A percentile compares a stretch with the other conserved stretches of the same genome.
phyloP scores from a whole-genome alignment of 2,888 invertebrate species.

The Fragum fragum region DNA sequence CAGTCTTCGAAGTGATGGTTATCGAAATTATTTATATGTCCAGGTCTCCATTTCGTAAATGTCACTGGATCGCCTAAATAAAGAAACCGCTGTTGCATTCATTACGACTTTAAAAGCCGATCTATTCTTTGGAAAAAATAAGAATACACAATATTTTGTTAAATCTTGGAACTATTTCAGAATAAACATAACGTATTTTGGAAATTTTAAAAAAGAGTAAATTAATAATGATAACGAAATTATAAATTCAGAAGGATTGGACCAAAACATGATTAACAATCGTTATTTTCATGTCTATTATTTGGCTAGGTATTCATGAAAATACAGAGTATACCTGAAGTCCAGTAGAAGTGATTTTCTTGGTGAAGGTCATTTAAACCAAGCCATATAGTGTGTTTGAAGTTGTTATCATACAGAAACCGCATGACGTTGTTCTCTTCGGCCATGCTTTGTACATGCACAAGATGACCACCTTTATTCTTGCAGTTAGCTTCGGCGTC shows the following conservation, averaged over 20 bases:
- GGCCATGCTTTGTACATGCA: conserved; percentile 20
- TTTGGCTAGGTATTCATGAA: no score
- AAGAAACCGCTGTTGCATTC: no score
- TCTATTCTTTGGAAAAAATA: no score
- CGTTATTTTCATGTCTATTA: no score
- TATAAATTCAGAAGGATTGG: no score
- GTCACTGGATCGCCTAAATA: conserved; percentile 19
- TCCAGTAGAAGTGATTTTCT: conserved; percentile 32
- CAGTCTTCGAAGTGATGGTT: conserved; percentile 33
- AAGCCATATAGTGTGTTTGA: conserved; percentile 30
- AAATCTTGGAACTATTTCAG: no score
- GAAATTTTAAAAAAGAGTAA: no score
- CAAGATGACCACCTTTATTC: conserved; percentile 24
- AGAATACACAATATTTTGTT: no score
- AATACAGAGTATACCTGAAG: conserved; percentile 27
- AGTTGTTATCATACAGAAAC: conserved; percentile 24
- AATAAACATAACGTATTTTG: no score
- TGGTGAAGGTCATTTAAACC: conserved; percentile 19
- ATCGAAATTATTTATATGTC: conserved; percentile 22
- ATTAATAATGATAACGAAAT: no score
- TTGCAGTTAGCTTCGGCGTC: conserved; percentile 8
- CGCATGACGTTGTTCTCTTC: conserved; percentile 34
- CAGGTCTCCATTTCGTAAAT: conserved; percentile 35
- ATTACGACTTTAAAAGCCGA: no score
- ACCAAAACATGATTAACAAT: no score